Percentiles rank a stretch among this genome's conserved stretches.
Conservation (phyloP, 2,113 vertebrate species). For the Cryptoleucopteryx plumbea region DNA sequence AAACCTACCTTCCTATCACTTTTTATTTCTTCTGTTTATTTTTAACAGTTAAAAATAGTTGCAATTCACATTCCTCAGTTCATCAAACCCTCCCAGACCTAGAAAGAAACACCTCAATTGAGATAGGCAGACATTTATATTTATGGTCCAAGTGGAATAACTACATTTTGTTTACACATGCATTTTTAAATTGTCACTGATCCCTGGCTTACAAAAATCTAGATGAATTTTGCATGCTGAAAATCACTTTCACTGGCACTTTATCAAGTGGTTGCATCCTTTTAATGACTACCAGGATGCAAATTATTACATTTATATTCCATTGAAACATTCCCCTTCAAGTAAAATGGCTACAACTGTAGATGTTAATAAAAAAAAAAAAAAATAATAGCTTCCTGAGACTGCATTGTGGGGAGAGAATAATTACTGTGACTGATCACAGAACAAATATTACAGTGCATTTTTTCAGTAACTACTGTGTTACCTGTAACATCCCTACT, state of each 20-base stretch:
- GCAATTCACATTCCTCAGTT: background rate
- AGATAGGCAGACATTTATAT: background rate
- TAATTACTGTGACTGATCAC: background rate
- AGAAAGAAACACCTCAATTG: accelerated
- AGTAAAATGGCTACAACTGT: background rate
- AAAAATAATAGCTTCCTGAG: background rate
- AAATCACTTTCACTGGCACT: background rate
- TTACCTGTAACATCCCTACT: background rate
- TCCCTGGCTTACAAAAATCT: background rate
- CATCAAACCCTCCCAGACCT: background rate
- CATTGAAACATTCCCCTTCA: background rate
- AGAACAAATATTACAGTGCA: background rate
- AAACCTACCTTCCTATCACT: background rate
- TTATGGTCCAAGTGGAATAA: background rate
- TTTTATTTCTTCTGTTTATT: background rate
- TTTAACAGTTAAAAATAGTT: background rate
- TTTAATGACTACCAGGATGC: background rate
- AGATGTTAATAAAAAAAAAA: background rate
- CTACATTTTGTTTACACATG: background rate
- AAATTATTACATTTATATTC: background rate
- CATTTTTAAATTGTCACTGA: background rate
- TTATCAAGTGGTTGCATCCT: background rate
- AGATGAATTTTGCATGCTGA: background rate
- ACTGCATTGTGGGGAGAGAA: background rate
- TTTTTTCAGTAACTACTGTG: background rate